Percentiles rank a stretch among this genome's conserved stretches.
phyloP scores from a whole-genome alignment of 1,140 invertebrate genomes.

The Chymomyza costata region DNA sequence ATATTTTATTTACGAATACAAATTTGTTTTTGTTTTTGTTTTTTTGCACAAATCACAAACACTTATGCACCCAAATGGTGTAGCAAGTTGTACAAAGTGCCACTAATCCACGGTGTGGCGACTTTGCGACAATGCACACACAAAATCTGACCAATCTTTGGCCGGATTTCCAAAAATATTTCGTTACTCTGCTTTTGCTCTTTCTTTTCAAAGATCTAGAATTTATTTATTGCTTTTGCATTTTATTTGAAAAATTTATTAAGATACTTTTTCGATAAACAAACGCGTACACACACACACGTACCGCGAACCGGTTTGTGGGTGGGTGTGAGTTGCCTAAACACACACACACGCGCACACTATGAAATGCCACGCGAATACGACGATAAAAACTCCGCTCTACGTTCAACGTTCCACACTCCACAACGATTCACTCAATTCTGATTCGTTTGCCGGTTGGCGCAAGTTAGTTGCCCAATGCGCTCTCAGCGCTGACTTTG shows the following conservation, averaged over 20 bases:
- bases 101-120: constrained; percentile 70
- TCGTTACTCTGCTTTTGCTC: constrained; percentile 51
- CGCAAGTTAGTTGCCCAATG: no score
- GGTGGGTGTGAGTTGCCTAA: constrained; percentile 48
- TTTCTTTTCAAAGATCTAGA: constrained; percentile 18
- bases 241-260: constrained; percentile 45
- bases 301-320: constrained; percentile 50
- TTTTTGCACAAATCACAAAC: constrained; percentile 24
- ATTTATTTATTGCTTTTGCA: constrained; percentile 40
- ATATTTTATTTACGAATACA: no score
- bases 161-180: background rate
- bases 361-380: constrained; percentile 26
- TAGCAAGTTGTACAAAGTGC: constrained; percentile 54
- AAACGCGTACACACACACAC: constrained; percentile 15
- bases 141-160: background rate
- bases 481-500: no score
- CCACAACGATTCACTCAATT: no score
- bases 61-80: constrained; percentile 37
- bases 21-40: no score
- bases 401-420: no score
- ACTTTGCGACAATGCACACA: constrained; percentile 44
- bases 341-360: constrained; percentile 29
- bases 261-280: constrained; percentile 21
- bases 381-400: constrained; percentile 32
- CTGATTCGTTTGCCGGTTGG: no score